These are phyloP conservation scores for Epinephelus malabaricus DNA, from an alignment of 2,797 vertebrate species.

Conservation along the genomic window DNA sequence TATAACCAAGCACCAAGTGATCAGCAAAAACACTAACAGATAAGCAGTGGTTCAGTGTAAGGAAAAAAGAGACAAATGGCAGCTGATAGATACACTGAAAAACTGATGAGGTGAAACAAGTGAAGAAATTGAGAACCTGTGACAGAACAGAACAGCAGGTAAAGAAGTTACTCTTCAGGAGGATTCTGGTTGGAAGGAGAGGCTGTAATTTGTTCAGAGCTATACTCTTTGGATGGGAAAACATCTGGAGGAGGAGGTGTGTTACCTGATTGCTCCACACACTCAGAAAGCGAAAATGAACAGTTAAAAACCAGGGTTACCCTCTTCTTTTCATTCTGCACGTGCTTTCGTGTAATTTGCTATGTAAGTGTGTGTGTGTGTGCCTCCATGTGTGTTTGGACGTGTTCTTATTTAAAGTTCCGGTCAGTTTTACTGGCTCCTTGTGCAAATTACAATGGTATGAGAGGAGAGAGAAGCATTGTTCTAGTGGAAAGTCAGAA, in stretches of 20 bases:
- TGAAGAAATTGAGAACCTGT: not conserved
- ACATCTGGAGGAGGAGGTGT: conserved; percentile 55
- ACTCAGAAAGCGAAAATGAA: conserved; percentile 52
- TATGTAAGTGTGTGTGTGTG: not conserved
- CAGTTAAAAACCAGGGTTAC: conserved; percentile 17
- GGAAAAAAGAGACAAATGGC: not conserved
- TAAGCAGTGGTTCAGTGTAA: not conserved
- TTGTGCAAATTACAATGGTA: not conserved
- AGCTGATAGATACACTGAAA: not conserved
- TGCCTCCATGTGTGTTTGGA: not conserved
- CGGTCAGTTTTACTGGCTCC: not conserved
- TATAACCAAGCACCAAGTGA: not conserved
- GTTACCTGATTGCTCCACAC: conserved; percentile 32
- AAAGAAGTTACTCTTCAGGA: not conserved
- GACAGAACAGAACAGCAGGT: not conserved
- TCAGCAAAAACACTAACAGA: not conserved
- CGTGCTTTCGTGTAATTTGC: conserved; percentile 34
- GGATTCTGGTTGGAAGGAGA: not conserved
- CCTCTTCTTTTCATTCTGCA: conserved; percentile 46
- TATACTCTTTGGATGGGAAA: conserved; percentile 20
- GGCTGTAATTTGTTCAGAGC: conserved; percentile 43
- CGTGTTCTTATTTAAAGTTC: not conserved
- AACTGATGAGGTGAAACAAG: not conserved
- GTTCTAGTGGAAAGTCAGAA: too few relatives aligned
- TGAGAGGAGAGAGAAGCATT: not conserved